These are phyloP conservation scores for Machimus atricapillus DNA, from an alignment of 2,888 invertebrate species.

Conservation along the genomic window DNA sequence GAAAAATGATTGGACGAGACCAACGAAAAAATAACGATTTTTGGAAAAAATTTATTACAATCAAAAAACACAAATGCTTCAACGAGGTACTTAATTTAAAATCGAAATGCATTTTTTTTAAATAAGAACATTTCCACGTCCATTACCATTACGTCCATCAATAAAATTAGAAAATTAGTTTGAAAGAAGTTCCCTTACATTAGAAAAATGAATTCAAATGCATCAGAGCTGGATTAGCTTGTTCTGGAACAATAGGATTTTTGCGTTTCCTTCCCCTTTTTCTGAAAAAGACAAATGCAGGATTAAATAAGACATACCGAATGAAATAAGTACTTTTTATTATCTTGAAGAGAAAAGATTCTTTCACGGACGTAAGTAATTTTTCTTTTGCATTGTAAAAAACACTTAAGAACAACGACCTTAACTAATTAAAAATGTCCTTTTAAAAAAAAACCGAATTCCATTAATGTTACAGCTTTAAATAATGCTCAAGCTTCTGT, in stretches of 20 bases:
- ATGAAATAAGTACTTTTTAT: constrained; percentile 37
- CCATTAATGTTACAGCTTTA: constrained; percentile 19
- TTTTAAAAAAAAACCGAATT: constrained; percentile 17
- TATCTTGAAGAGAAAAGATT: constrained; percentile 31
- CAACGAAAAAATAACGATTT: background rate
- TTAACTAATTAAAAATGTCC: constrained; percentile 11
- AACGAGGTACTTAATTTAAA: background rate
- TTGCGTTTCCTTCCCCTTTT: constrained; percentile 31
- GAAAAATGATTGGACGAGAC: background rate
- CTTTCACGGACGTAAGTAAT: constrained; percentile 38
- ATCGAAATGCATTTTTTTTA: background rate
- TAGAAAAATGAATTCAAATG: constrained; percentile 22
- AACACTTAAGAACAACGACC: constrained; percentile 34
- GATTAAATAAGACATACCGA: background rate
- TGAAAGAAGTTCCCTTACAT: background rate
- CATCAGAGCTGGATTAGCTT: background rate
- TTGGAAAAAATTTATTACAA: background rate
- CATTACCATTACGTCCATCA: background rate
- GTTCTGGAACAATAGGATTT: background rate
- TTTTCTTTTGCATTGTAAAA: constrained; percentile 31
- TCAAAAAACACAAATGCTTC: background rate
- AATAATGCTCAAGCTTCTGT: constrained; percentile 22
- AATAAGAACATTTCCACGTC: background rate
- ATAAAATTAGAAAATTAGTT: background rate
- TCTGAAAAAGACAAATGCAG: constrained; percentile 18